phyloP scores from a whole-genome alignment of 2,888 invertebrate genomes.

The Trachelus stipa region DNA sequence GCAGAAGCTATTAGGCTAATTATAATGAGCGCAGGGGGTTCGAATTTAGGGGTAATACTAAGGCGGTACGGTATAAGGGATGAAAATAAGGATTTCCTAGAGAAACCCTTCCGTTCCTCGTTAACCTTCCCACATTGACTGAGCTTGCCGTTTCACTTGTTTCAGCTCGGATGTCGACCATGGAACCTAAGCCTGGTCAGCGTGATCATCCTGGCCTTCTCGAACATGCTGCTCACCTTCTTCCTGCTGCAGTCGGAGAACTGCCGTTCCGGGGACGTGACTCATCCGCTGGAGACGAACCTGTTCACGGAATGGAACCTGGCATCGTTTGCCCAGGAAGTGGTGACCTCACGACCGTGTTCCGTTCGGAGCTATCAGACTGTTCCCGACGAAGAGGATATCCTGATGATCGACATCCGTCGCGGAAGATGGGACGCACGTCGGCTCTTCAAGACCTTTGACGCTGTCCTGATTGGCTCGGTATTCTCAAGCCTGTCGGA shows the following conservation, averaged over 20 bases:
- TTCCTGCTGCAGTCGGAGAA: slow-evolving; percentile 70
- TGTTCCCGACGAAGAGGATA: slow-evolving; percentile 38
- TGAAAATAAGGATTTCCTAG: neutral
- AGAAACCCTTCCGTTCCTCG: neutral
- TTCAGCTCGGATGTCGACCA: slow-evolving; percentile 71
- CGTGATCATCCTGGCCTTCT: slow-evolving; percentile 75
- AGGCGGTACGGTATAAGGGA: neutral
- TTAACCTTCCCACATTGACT: neutral
- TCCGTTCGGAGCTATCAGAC: slow-evolving; percentile 39
- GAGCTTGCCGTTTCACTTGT: slow-evolving; percentile 10
- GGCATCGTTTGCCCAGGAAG: neutral
- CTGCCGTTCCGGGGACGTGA: slow-evolving; percentile 46
- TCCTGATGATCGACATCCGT: slow-evolving; percentile 72
- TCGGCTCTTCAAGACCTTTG: slow-evolving; percentile 78
- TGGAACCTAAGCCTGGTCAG: slow-evolving; percentile 78
- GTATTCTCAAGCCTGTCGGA: slow-evolving; percentile 73
- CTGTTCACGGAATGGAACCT: slow-evolving; percentile 47
- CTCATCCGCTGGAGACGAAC: slow-evolving; percentile 28
- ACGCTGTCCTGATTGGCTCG: slow-evolving; percentile 78
- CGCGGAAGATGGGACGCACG: slow-evolving; percentile 82
- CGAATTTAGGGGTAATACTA: slow-evolving; percentile 3
- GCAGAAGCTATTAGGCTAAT: slow-evolving; percentile 27
- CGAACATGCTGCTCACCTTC: slow-evolving; percentile 73
- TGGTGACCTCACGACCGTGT: slow-evolving; percentile 23
- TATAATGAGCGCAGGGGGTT: slow-evolving; percentile 18